A percentile compares a stretch with the other conserved stretches of the same genome.
Conservation (phyloP, 2,888 invertebrate species). For the Chirona hameri region DNA sequence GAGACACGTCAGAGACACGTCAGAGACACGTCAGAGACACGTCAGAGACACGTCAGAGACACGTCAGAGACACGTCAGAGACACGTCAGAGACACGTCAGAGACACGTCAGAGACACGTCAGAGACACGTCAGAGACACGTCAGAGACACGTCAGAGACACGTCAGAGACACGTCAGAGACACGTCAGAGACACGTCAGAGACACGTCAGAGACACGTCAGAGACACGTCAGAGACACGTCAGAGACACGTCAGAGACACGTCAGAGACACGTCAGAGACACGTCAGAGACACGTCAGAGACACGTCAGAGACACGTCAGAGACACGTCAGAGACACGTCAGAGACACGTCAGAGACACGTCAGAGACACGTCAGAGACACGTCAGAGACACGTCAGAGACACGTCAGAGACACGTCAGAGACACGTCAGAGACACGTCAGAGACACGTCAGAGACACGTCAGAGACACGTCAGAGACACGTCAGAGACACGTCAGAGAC, state of each 20-base stretch:
- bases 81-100: slow-evolving; percentile 69
- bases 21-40: slow-evolving; percentile 69
- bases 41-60: slow-evolving; percentile 69
- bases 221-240: slow-evolving; percentile 69
- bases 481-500: slow-evolving; percentile 69
- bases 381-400: slow-evolving; percentile 64
- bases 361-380: slow-evolving; percentile 64
- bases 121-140: slow-evolving; percentile 61
- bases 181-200: slow-evolving; percentile 61
- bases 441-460: slow-evolving; percentile 69
- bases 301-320: slow-evolving; percentile 69
- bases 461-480: slow-evolving; percentile 69
- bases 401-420: slow-evolving; percentile 61
- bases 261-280: slow-evolving; percentile 69
- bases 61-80: slow-evolving; percentile 68
- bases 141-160: slow-evolving; percentile 64
- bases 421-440: slow-evolving; percentile 69
- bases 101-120: slow-evolving; percentile 69
- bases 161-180: slow-evolving; percentile 64
- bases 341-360: slow-evolving; percentile 61
- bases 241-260: slow-evolving; percentile 69
- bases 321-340: slow-evolving; percentile 69
- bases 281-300: slow-evolving; percentile 68
- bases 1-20: slow-evolving; percentile 69
- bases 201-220: slow-evolving; percentile 69